Conservation (phyloP, 1,140 invertebrate genomes). For the Acromyrmex charruanus region DNA sequence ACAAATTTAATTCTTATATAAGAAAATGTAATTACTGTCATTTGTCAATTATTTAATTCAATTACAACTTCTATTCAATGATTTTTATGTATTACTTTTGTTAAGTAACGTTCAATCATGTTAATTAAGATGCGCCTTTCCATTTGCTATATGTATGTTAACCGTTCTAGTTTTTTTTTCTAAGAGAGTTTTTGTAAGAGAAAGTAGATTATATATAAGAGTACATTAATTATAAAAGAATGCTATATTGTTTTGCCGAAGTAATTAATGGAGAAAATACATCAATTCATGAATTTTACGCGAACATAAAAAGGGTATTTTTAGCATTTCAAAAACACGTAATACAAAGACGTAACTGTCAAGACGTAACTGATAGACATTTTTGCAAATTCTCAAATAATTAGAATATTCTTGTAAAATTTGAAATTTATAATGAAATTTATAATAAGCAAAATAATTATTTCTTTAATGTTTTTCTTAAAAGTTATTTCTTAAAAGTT, state of each 20-base stretch:
- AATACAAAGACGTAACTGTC: neutral
- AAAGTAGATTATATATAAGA: slow-evolving; percentile 37
- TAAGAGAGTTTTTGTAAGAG: slow-evolving; percentile 7
- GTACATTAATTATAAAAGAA: neutral
- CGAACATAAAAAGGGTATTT: neutral
- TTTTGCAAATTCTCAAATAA: neutral
- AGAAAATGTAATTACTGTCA: neutral
- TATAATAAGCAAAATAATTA: neutral
- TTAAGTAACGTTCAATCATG: neutral
- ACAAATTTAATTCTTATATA: slow-evolving; percentile 2
- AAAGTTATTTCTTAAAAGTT: neutral
- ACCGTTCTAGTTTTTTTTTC: slow-evolving; percentile 25
- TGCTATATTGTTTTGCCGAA: neutral
- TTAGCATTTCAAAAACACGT: neutral
- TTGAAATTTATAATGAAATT: neutral
- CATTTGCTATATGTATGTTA: neutral
- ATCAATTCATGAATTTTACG: neutral
- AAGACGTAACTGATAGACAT: neutral
- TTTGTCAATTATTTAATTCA: neutral
- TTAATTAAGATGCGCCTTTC: slow-evolving; percentile 1
- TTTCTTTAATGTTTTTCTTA: too few species aligned
- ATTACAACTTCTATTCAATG: neutral
- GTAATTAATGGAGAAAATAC: neutral
- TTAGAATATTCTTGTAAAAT: neutral
- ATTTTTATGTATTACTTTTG: neutral